Evolutionary conservation across 2,797 vertebrate genomes (phyloP).

Genomic region (Decapterus maruadsi): DNA sequence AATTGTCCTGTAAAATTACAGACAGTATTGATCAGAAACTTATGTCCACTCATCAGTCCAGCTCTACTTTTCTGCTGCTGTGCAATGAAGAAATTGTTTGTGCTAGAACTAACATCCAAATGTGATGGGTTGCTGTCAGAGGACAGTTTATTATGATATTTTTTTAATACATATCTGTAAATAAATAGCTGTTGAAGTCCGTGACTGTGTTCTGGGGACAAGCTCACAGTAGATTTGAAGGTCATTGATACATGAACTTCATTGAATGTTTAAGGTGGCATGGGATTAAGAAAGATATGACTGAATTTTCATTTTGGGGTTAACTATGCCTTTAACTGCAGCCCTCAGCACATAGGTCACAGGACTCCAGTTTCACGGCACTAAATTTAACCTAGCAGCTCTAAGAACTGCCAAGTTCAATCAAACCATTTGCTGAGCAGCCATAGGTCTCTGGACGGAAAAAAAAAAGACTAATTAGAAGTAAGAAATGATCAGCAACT

Average conservation of each 20-base stretch:
- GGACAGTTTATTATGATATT: not conserved
- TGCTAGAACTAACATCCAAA: not conserved
- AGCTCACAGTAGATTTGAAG: not conserved
- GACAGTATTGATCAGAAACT: not conserved
- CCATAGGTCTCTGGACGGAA: constrained; percentile 31
- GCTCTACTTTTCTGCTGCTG: not conserved
- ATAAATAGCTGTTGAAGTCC: not conserved
- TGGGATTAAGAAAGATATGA: not conserved
- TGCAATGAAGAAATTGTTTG: not conserved
- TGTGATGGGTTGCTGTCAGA: not conserved
- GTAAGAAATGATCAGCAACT: constrained; percentile 28
- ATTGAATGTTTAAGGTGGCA: not conserved
- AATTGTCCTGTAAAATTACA: not conserved
- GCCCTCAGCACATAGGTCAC: constrained; percentile 68
- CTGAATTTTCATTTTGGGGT: constrained; percentile 28
- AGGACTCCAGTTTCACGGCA: constrained; percentile 77
- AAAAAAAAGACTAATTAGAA: constrained; percentile 31
- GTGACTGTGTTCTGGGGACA: not conserved
- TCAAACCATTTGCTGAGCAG: constrained; percentile 37
- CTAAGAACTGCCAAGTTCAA: constrained; percentile 64
- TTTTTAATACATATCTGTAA: not conserved
- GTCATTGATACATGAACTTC: not conserved
- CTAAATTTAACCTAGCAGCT: constrained; percentile 80
- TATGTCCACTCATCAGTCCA: not conserved
- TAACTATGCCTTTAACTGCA: constrained; percentile 59